Base-by-base conservation (phyloP, 1,140 invertebrate genomes). In the Drosophila lowei region DNA sequence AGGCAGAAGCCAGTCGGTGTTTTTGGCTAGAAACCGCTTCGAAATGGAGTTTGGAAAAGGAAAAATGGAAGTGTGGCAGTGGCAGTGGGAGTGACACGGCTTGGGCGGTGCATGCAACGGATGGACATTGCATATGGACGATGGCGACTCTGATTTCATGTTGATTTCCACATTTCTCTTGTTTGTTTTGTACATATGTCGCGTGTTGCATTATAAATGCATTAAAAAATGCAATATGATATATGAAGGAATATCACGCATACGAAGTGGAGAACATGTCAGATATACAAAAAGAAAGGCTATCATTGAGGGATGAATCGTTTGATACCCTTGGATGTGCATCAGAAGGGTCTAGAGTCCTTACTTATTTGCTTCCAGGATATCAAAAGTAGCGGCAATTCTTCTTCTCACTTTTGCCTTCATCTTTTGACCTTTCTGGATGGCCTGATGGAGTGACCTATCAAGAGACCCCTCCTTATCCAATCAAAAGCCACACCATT, bases 201-300 rank as follows among this genome's bases (percentile, higher is more conserved):
- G 78, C 75, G 83, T 86, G 83, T 44, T 53, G 66, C 71, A 88
- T 86, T 88, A 78, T 81, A 66, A 64, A 86, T 78, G 66, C 78
- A 86, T 86, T 88, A 72, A 76, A 70, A 70, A 76, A 86, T 52
- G 42, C 50, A 38, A 64, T 67, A 65, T 78, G 59, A 86, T 50
- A 72, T 68, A 83, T 57, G 16, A 16, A 11, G 30, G 6, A 68
- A 50, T 66, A 66, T 43, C 83, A 79, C 78, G 83, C 83, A 86
- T 77, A 86, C 60, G 48, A 43, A 9, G 25, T 3, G 56, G 60
- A 9, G 47, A 15, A 43, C 44, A 15, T 16, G n/a, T 41, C 25
- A 28, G 15, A 34, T 34, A 9, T 4, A 11, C 11, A 38, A 11
- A 5, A 13, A 4, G 9, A 4, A 38, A 2, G 34, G 34, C 11